Conservation (phyloP, 1,140 invertebrate genomes). For the Chlorops oryzae region DNA sequence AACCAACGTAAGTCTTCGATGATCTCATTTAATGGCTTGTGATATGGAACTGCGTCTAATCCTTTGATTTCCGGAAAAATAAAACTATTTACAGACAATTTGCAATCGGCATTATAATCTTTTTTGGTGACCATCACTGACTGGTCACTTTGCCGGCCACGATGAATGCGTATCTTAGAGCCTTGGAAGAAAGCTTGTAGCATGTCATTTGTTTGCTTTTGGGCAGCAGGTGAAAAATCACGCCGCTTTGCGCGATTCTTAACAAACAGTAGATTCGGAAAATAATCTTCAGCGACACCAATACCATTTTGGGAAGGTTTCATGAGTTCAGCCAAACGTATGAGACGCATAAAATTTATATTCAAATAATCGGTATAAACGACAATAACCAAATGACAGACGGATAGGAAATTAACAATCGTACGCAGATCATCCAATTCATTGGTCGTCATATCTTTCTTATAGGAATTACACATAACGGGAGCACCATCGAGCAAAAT, state of each 20-base stretch:
- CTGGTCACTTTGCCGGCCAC: conserved; percentile 18
- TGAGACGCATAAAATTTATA: conserved; percentile 51
- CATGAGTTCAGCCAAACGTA: conserved; percentile 31
- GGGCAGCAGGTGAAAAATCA: conserved; percentile 24
- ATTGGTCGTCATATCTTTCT: conserved; percentile 22
- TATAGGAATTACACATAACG: conserved; percentile 20
- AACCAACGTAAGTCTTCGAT: conserved; percentile 10
- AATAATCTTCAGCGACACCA: conserved; percentile 23
- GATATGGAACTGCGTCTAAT: conserved; percentile 3
- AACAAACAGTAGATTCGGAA: conserved; percentile 41
- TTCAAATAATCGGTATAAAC: conserved; percentile 84
- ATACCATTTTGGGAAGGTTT: conserved; percentile 28
- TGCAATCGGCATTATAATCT: conserved; percentile 3
- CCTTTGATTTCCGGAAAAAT: conserved; percentile 25
- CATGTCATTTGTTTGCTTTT: conserved; percentile 22
- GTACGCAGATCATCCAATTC: conserved; percentile 69
- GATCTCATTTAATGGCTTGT: conserved; percentile 9
- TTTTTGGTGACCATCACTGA: neutral
- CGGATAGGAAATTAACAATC: conserved; percentile 74
- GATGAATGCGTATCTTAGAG: conserved; percentile 29
- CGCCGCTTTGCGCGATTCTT: conserved; percentile 29
- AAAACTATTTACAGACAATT: conserved; percentile 23
- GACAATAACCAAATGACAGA: conserved; percentile 83
- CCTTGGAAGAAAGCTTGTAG: conserved; percentile 21
- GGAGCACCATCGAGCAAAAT: conserved; percentile 60